Conservation (phyloP, 2,797 vertebrate genomes). For the Rhynchonycteris naso region DNA sequence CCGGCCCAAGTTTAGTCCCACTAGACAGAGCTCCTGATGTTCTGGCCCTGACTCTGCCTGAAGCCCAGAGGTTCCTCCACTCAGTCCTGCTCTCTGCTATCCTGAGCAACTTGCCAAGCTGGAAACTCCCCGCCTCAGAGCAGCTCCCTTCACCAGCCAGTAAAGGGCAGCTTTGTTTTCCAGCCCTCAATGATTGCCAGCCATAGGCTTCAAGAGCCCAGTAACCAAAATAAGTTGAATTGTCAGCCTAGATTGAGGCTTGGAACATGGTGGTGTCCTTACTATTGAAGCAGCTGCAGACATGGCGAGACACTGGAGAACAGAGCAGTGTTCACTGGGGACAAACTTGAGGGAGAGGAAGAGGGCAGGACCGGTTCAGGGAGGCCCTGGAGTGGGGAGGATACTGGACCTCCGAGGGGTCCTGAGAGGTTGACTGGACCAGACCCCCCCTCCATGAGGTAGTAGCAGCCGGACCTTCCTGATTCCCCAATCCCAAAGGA, state of each 20-base stretch:
- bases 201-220: background rate
- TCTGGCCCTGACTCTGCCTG: background rate
- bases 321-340: background rate
- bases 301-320: too few relatives aligned
- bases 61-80: background rate
- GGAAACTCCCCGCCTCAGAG: background rate
- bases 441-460: background rate
- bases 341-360: background rate
- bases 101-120: background rate
- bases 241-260: background rate
- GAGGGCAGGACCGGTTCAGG: background rate
- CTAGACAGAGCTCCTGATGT: background rate
- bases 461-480: background rate
- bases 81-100: background rate
- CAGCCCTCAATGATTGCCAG: background rate
- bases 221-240: too few relatives aligned
- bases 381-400: background rate
- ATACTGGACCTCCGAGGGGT: background rate
- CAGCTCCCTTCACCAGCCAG: background rate
- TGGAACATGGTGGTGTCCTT: rapidly evolving
- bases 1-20: background rate
- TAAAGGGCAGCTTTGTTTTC: background rate
- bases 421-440: background rate
- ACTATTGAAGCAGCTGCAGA: background rate
- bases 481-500: background rate